A percentile compares a stretch with the other conserved stretches of the same genome.
These are phyloP conservation scores for Pygoscelis adeliae DNA, from an alignment of 2,113 vertebrate species.

Conservation along the genomic window DNA sequence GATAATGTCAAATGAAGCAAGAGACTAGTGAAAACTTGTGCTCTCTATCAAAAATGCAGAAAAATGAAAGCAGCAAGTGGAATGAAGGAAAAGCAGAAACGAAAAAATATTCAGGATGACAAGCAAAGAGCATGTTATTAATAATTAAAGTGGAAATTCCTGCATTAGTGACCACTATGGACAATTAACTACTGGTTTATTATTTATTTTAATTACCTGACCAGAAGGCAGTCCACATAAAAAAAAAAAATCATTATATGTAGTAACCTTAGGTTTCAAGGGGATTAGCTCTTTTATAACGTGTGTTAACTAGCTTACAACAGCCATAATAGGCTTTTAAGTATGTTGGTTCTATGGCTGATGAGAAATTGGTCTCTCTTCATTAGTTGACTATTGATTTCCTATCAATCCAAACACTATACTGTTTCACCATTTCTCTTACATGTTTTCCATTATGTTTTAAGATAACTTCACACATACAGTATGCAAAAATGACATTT, in stretches of 20 bases:
- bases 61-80: neutral
- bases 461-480: neutral
- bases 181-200: neutral
- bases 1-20: neutral
- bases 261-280: neutral
- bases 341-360: neutral
- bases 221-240: neutral
- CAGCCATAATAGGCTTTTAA: neutral
- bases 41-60: neutral
- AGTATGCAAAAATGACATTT: neutral
- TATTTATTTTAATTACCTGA: constrained; percentile 33
- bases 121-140: neutral
- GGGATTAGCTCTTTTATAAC: neutral
- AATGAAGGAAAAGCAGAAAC: neutral
- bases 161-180: neutral
- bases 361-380: neutral
- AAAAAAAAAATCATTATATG: neutral
- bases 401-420: neutral
- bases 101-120: neutral
- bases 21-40: neutral
- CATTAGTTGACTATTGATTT: neutral
- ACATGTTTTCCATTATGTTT: neutral
- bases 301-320: neutral
- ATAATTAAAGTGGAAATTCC: neutral
- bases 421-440: neutral